Base-by-base conservation (phyloP, 2,797 vertebrate genomes). In the Molossus alvarezi region DNA sequence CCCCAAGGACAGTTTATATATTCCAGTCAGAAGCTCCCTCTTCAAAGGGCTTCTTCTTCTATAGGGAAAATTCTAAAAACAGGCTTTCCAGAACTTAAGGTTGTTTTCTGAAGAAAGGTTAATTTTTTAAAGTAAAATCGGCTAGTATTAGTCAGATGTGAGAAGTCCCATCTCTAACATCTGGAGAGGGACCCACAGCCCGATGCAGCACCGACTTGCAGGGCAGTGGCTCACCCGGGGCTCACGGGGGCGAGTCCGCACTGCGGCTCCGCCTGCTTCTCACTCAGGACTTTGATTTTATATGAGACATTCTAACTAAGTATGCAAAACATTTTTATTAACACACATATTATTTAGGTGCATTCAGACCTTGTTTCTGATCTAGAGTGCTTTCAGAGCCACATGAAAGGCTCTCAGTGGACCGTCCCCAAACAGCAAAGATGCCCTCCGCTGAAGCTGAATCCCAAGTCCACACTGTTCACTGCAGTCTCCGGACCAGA, bases 221-320 rank as follows among this genome's bases (percentile, higher is more conserved):
- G 51, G 29, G 48, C 69, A 96, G 93, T 95, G 69, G 57, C 83
- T 89, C 94, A 65, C 72, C 62, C 6, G 55, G 86, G 87, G 94
- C 95, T 95, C 93, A 96, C 62, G 95, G 94, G 88, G 97, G 96
- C 96, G 91, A 83, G 82, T 85, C 95, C 64, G 48, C 9, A 72
- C 20, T 6, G 14, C 7, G 45, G 57, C 13, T 95, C 95, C 90
- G 95, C 90, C 95, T 97, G 89, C 79, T 65, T 97, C 94, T 94
- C 95, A 95, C 85, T 95, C 88, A 55, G 23, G 73, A 89, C 25
- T 89, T 29, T 89, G 84, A 58, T 64, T 95, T 64, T 92, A 53
- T n/a, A 51, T 14, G 57, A 89, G 37, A 73, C 15, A 48, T 48
- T 92, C 33, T 53, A 14, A 95, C 55, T 77, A 60, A 9, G 71